These are phyloP conservation scores for Eremophila alpestris DNA, from an alignment of 2,797 vertebrate species.

Conservation along the genomic window DNA sequence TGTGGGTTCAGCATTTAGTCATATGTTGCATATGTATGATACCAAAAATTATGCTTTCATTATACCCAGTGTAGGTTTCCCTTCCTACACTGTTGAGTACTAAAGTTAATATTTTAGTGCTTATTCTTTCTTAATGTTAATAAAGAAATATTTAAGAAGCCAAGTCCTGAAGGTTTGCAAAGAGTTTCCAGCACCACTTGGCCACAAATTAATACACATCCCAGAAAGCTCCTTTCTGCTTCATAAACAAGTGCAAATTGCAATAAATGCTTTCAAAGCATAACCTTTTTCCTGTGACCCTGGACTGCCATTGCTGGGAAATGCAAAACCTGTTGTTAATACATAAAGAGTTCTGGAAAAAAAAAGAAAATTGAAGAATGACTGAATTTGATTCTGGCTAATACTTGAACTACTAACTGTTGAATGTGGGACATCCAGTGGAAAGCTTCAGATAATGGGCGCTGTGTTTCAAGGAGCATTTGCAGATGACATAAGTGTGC, in stretches of 20 bases:
- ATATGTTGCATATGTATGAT: background rate
- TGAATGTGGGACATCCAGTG: background rate
- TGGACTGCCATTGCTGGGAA: background rate
- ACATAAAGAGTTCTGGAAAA: background rate
- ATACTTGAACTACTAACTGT: background rate
- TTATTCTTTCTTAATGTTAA: background rate
- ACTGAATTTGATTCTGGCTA: background rate
- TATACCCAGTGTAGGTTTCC: background rate
- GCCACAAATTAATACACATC: background rate
- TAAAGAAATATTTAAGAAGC: background rate
- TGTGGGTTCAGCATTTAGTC: background rate
- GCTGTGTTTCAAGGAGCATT: background rate
- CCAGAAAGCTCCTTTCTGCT: background rate
- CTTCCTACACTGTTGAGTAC: background rate
- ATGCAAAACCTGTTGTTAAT: background rate
- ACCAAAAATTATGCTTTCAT: background rate
- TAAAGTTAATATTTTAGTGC: background rate
- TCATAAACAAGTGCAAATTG: background rate
- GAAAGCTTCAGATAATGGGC: background rate
- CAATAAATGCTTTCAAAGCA: background rate
- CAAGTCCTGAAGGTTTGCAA: background rate
- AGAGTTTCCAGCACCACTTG: background rate
- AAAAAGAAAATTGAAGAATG: background rate
- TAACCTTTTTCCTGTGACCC: background rate
- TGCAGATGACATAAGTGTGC: background rate